Conservation (phyloP, 30 jellyfish, hydroid and myxozoan species). For the Chrysaora quinquecirrha region DNA sequence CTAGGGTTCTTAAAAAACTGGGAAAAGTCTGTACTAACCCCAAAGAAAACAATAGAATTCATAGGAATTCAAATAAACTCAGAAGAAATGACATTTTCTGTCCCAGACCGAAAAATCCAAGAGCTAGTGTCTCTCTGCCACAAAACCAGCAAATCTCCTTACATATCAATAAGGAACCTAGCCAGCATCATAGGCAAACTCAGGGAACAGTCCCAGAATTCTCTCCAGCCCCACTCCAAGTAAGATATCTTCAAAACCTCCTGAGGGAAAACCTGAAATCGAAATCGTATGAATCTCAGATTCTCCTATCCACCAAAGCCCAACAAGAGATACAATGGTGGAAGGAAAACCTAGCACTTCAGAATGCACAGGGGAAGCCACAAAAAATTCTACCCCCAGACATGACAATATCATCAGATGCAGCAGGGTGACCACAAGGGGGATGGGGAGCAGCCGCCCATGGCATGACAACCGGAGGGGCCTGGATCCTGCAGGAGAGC, state of each 20-base stretch:
- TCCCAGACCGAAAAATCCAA: background rate
- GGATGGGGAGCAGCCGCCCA: slow-evolving; percentile 48
- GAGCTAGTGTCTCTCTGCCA: background rate
- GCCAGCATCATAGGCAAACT: slow-evolving; percentile 1
- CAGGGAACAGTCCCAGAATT: background rate
- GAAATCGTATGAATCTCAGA: slow-evolving; percentile 3
- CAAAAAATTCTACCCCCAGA: background rate
- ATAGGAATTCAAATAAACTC: background rate
- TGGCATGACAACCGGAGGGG: slow-evolving; percentile 26
- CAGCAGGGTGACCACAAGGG: background rate
- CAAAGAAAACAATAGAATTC: background rate
- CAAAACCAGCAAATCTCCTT: background rate
- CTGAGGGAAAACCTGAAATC: background rate
- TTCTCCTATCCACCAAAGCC: background rate
- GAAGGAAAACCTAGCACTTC: slow-evolving; percentile 9
- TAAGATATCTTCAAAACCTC: slow-evolving; percentile 1
- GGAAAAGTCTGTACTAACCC: background rate
- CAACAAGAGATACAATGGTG: slow-evolving; percentile 17
- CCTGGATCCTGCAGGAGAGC: slow-evolving; percentile 15
- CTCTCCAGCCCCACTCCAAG: slow-evolving; percentile 33
- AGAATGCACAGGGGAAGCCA: slow-evolving; percentile 9
- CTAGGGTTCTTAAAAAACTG: slow-evolving; percentile 14
- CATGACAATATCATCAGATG: slow-evolving; percentile 5
- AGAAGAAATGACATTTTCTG: background rate
- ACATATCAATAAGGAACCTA: background rate